These are phyloP conservation scores for Crotalus helleri DNA, from an alignment of 2,113 vertebrate species.

Conservation along the genomic window DNA sequence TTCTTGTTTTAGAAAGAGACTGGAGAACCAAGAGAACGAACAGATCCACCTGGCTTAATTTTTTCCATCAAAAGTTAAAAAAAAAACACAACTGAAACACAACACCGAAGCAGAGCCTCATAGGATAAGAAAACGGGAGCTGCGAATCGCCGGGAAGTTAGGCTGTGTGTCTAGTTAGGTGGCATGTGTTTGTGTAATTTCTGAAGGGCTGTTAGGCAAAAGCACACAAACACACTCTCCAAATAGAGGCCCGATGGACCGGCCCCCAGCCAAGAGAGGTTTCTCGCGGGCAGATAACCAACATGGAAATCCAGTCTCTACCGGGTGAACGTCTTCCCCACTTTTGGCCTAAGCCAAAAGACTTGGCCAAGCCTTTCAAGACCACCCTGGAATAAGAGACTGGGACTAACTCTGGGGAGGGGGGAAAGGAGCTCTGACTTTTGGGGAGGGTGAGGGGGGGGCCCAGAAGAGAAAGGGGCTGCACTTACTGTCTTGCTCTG, in stretches of 20 bases:
- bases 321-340: not conserved
- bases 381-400: slow-evolving; percentile 32
- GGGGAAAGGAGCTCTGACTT: slow-evolving; percentile 46
- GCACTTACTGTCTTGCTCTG: slow-evolving; percentile 96
- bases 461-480: slow-evolving; percentile 38
- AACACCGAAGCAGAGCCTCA: not conserved
- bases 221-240: not conserved
- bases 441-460: not conserved
- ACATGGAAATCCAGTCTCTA: slow-evolving; percentile 26
- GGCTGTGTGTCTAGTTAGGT: no score
- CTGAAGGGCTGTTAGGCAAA: no score
- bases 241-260: no score
- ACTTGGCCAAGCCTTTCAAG: not conserved
- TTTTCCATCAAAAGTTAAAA: accelerated
- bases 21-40: not conserved
- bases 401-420: slow-evolving; percentile 24
- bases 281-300: slow-evolving; percentile 10
- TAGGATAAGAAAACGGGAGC: not conserved
- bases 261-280: not conserved
- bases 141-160: not conserved
- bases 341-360: no score
- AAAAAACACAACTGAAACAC: not conserved
- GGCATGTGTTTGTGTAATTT: no score
- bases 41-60: not conserved
- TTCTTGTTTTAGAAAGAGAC: not conserved